phyloP scores from a whole-genome alignment of 2,888 invertebrate genomes.

The Helleia helle region DNA sequence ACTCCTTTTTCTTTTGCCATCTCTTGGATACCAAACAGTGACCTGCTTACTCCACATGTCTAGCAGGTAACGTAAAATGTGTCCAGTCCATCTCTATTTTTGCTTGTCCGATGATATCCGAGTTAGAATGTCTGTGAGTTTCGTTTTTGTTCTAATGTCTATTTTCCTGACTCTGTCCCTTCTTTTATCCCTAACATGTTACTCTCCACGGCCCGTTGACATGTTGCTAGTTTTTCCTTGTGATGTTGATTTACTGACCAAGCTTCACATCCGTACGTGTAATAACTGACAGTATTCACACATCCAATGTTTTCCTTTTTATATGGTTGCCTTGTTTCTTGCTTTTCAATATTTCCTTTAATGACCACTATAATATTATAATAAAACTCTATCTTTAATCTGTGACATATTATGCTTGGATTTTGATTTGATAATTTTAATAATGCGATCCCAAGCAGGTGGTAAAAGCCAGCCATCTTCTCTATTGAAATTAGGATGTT shows the following conservation, averaged over 20 bases:
- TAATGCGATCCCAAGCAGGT: too few relatives aligned
- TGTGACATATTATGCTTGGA: too few relatives aligned
- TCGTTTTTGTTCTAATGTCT: neutral
- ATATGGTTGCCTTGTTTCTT: too few relatives aligned
- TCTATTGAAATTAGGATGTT: too few relatives aligned
- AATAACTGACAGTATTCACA: neutral
- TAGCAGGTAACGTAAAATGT: slow-evolving; percentile 1
- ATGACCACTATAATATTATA: slow-evolving; percentile 8
- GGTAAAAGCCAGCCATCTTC: too few relatives aligned
- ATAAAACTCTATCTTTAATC: too few relatives aligned
- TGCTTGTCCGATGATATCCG: slow-evolving; percentile 7
- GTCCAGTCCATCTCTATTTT: slow-evolving; percentile 10
- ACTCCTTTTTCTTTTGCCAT: neutral
- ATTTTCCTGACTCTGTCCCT: neutral
- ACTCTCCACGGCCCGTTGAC: slow-evolving; percentile 8
- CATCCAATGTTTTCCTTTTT: too few relatives aligned
- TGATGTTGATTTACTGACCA: slow-evolving; percentile 7
- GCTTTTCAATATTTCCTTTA: slow-evolving; percentile 9
- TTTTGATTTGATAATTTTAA: too few relatives aligned
- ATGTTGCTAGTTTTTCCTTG: slow-evolving; percentile 6
- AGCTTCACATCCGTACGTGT: slow-evolving; percentile 16
- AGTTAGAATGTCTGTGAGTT: slow-evolving; percentile 4
- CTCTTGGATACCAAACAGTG: neutral
- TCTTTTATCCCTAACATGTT: neutral
- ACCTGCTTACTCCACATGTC: neutral